Evolutionary conservation across 2,113 vertebrate genomes (phyloP).

Genomic region (Circaetus cinerascens): DNA sequence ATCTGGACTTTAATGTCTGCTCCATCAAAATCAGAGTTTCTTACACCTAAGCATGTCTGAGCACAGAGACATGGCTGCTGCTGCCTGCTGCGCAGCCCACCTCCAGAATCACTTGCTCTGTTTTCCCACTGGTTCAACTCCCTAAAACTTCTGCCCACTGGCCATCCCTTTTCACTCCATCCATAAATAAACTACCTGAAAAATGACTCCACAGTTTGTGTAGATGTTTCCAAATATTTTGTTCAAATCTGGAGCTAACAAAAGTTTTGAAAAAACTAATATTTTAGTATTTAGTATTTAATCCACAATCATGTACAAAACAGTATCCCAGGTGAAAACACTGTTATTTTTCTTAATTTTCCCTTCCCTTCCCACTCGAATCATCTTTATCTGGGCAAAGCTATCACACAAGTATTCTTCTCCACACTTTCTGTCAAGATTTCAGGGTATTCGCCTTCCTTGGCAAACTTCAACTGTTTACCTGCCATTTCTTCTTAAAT

Average conservation of each 20-base stretch:
- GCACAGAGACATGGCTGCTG: background rate
- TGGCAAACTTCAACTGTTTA: background rate
- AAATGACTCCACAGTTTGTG: background rate
- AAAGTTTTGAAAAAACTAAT: background rate
- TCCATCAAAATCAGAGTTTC: background rate
- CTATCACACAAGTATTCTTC: background rate
- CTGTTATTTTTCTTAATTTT: background rate
- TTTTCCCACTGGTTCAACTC: background rate
- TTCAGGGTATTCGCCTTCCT: background rate
- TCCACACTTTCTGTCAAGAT: background rate
- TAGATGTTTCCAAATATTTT: background rate
- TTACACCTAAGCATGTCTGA: background rate
- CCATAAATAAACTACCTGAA: background rate
- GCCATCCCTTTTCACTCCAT: background rate
- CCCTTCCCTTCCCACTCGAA: background rate
- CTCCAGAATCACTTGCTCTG: background rate
- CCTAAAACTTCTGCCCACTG: background rate
- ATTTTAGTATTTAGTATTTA: background rate
- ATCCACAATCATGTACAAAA: background rate
- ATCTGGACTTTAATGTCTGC: background rate
- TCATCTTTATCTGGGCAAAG: background rate
- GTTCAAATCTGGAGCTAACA: background rate
- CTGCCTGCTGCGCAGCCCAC: background rate
- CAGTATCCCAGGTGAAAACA: background rate
- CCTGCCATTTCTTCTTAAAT: background rate